Conservation (phyloP, 2,797 vertebrate genomes). For the Coracias cyanogaster region DNA sequence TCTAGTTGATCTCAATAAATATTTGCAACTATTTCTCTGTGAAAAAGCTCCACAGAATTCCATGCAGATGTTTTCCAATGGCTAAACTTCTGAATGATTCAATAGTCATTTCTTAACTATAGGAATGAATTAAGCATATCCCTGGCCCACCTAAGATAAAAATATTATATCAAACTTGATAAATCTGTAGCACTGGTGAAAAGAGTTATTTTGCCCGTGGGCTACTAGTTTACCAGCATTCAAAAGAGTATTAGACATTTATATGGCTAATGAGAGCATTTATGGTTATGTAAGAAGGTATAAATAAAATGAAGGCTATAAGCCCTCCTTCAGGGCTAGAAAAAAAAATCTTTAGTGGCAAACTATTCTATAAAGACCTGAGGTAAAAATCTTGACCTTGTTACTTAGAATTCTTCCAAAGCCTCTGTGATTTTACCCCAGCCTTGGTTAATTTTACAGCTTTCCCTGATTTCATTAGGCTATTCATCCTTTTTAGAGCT, state of each 20-base stretch:
- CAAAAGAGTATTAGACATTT: constrained; percentile 46
- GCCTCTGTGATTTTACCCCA: background rate
- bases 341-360: background rate
- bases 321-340: constrained; percentile 7
- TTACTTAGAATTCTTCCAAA: constrained; percentile 29
- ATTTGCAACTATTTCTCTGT: background rate
- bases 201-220: constrained; percentile 27
- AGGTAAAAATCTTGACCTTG: constrained; percentile 52
- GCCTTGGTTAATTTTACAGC: constrained; percentile 18
- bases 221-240: constrained; percentile 44
- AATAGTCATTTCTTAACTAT: background rate
- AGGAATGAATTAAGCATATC: background rate
- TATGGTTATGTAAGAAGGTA: background rate
- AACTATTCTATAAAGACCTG: constrained; percentile 31
- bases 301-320: constrained; percentile 57
- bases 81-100: background rate
- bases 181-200: background rate
- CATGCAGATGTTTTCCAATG: background rate
- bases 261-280: constrained; percentile 26
- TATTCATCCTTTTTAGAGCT: background rate
- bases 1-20: background rate
- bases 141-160: background rate
- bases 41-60: background rate
- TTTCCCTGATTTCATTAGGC: background rate
- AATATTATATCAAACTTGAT: constrained; percentile 3